Conservation (phyloP, 2,888 invertebrate species). For the Ochropleura plecta region DNA sequence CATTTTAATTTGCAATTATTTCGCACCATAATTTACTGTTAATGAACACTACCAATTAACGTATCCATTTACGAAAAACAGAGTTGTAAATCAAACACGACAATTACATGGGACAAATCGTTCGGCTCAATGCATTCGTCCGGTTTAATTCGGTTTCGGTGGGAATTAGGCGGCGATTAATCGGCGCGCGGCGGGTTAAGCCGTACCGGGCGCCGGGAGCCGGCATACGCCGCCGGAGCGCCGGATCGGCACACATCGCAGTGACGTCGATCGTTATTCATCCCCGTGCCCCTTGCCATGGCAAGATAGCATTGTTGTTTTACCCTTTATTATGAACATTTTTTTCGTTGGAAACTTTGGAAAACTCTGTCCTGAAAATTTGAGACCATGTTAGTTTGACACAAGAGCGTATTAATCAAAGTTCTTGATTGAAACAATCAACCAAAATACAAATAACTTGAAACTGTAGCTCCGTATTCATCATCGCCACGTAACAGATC, state of each 20-base stretch:
- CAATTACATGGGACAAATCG: slow-evolving; percentile 88
- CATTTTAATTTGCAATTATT: slow-evolving; percentile 46
- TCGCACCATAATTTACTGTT: slow-evolving; percentile 24
- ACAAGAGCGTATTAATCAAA: background rate
- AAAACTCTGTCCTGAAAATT: slow-evolving; percentile 24
- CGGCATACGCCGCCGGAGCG: slow-evolving; percentile 75
- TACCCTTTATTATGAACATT: slow-evolving; percentile 73
- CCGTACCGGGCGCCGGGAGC: slow-evolving; percentile 73
- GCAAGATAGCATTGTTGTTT: slow-evolving; percentile 83
- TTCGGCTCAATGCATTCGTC: slow-evolving; percentile 89
- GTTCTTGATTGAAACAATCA: slow-evolving; percentile 7
- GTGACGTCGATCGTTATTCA: slow-evolving; percentile 90
- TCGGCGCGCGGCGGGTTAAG: slow-evolving; percentile 87
- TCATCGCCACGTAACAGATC: slow-evolving; percentile 67
- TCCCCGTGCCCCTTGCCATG: slow-evolving; percentile 81
- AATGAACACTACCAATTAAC: slow-evolving; percentile 43
- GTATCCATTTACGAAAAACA: slow-evolving; percentile 56
- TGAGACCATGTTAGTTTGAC: background rate
- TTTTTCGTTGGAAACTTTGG: slow-evolving; percentile 49
- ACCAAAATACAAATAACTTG: slow-evolving; percentile 26
- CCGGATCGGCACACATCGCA: slow-evolving; percentile 88
- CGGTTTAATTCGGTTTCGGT: slow-evolving; percentile 89
- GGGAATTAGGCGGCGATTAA: slow-evolving; percentile 89
- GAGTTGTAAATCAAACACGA: slow-evolving; percentile 78
- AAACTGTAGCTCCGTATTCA: slow-evolving; percentile 33